Percentiles rank a stretch among this genome's conserved stretches.
phyloP scores from a whole-genome alignment of 1,140 invertebrate genomes.

The Coelopa frigida region DNA sequence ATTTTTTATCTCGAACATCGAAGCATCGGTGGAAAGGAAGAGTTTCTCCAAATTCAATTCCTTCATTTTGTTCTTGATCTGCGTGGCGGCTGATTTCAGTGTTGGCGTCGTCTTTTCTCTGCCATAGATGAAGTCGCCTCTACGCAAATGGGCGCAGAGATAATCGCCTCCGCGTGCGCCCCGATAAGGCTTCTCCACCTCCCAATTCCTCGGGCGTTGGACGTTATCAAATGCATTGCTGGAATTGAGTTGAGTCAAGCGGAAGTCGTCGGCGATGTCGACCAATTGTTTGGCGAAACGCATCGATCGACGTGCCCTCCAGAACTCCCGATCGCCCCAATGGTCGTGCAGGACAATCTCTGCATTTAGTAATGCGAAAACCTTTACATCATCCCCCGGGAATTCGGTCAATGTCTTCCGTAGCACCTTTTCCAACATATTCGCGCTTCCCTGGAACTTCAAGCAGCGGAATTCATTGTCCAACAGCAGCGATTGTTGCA shows the following conservation, averaged over 20 bases:
- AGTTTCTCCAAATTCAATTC: constrained; percentile 55
- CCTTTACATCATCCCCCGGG: constrained; percentile 42
- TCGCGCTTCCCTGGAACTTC: constrained; percentile 74
- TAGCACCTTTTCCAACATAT: constrained; percentile 53
- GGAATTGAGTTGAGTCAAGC: constrained; percentile 59
- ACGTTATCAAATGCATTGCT: constrained; percentile 44
- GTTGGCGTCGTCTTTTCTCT: constrained; percentile 60
- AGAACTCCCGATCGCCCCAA: constrained; percentile 77
- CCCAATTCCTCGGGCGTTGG: constrained; percentile 36
- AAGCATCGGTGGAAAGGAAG: constrained; percentile 76
- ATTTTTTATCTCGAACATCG: constrained; percentile 39
- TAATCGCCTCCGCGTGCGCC: constrained; percentile 67
- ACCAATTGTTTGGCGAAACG: constrained; percentile 68
- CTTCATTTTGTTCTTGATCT: constrained; percentile 58
- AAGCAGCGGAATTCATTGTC: constrained; percentile 64
- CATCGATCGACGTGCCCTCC: constrained; percentile 86
- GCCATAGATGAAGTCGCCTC: constrained; percentile 70
- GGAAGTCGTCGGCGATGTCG: constrained; percentile 64
- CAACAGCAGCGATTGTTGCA: constrained; percentile 25
- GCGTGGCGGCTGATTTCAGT: constrained; percentile 60
- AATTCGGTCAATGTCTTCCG: constrained; percentile 26
- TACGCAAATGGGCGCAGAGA: constrained; percentile 69
- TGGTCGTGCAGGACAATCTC: constrained; percentile 82
- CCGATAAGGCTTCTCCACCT: constrained; percentile 37
- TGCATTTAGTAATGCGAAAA: constrained; percentile 75